Base-by-base conservation (phyloP, 2,113 vertebrate species). In the Cacatua alba region DNA sequence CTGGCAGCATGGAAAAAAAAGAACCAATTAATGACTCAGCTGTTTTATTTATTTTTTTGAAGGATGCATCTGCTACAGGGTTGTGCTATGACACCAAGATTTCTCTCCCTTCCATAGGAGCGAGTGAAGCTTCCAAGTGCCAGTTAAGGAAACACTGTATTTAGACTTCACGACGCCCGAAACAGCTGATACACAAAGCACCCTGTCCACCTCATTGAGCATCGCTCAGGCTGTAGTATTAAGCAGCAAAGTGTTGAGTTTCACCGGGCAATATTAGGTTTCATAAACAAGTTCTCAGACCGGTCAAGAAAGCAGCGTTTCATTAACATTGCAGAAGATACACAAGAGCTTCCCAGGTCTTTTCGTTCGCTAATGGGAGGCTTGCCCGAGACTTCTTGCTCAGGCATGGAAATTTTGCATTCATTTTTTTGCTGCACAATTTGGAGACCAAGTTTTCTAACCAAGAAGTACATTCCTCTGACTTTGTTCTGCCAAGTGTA, bases 241-340 rank as follows among this genome's bases (percentile, higher is more conserved):
- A 83, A 92, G 68, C 7, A 77, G 79, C 9, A 0, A 85, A 86
- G 90, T 20, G 25, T 41, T 48, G 76, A 75, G 85, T 96, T 95
- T 95, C 92, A 86, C 64, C 52, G 75, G 21, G 60, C 51, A 78
- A 4, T 86, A 86, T 90, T 75, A 86, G 9, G 43, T 96, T 95
- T 92, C 92, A 97, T 86, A 96, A 94, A 95, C 92, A 97, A 96
- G 64, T 86, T 94, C 71, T 75, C 68, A 57, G 35, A 78, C 20
- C 7, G 2, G 55, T 55, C 35, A 86, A 90, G 82, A 93, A 94
- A 77, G 43, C 17, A 71, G 14, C 20, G 33, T 29, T 94, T 86
- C 55, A 51, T 57, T 26, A 92, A 80, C 26, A 25, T 3, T 63
- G 59, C 44, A 74, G 77, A 72, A 82, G 57, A 70, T 20, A 69